These are phyloP conservation scores for Proteles cristata DNA, from an alignment of 2,113 vertebrate genomes.

Conservation along the genomic window DNA sequence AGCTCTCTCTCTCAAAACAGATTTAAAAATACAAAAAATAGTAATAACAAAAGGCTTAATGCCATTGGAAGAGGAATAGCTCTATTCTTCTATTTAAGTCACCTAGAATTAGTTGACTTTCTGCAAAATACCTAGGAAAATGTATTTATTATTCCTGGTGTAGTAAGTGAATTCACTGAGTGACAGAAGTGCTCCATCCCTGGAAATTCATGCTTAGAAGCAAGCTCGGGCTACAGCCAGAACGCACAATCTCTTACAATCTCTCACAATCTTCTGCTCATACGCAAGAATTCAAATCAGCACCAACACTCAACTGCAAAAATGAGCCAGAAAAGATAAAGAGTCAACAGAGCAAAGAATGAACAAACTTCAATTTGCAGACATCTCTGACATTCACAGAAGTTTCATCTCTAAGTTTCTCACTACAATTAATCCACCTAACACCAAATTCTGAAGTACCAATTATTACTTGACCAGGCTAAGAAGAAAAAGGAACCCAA, in stretches of 20 bases:
- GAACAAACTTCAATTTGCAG: conserved; percentile 50
- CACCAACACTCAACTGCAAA: conserved; percentile 7
- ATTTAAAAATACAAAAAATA: too few relatives aligned
- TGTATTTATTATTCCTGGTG: conserved; percentile 39
- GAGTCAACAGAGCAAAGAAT: conserved; percentile 43
- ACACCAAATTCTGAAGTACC: conserved; percentile 33
- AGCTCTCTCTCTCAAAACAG: too few relatives aligned
- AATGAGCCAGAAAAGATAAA: conserved; percentile 29
- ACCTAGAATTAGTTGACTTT: conserved; percentile 46
- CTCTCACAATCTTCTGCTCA: conserved; percentile 58
- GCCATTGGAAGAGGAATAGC: not conserved
- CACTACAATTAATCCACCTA: conserved; percentile 53
- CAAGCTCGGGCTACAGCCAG: not conserved
- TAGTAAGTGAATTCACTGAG: conserved; percentile 33
- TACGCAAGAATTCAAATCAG: conserved; percentile 47
- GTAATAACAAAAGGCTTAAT: not conserved
- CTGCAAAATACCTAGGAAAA: conserved; percentile 55
- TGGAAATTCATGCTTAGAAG: conserved; percentile 49
- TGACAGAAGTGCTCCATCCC: not conserved
- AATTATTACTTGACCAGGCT: conserved; percentile 49
- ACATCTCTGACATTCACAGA: not conserved
- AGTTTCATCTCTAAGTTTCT: conserved; percentile 57
- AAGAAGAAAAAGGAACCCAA: not conserved
- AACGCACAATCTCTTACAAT: conserved; percentile 3
- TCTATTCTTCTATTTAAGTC: conserved; percentile 41